phyloP scores from a whole-genome alignment of 2,113 vertebrate genomes.

The Lepisosteus osseus region DNA sequence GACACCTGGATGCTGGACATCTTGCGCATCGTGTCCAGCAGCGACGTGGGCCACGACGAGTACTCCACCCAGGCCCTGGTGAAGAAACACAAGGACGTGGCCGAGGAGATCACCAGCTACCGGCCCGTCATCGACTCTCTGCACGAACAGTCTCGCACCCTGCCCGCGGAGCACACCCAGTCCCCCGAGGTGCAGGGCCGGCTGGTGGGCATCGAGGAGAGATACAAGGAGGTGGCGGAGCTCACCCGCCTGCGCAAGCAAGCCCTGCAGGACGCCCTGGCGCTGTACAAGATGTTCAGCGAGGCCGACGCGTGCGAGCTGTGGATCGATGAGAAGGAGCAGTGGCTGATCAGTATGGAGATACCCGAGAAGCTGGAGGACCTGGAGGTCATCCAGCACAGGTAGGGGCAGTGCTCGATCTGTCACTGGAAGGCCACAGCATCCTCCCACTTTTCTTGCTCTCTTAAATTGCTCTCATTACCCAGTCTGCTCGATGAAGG shows the following conservation, averaged over 20 bases:
- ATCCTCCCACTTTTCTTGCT: too few species aligned
- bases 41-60: constrained; percentile 88
- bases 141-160: constrained; percentile 75
- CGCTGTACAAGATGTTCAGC: constrained; percentile 91
- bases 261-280: constrained; percentile 91
- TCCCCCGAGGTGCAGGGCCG: constrained; percentile 75
- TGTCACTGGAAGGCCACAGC: too few species aligned
- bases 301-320: constrained; percentile 90
- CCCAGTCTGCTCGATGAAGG: too few species aligned
- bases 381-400: constrained; percentile 95
- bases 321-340: constrained; percentile 97
- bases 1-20: constrained; percentile 92
- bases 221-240: constrained; percentile 86
- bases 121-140: constrained; percentile 81
- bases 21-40: constrained; percentile 87
- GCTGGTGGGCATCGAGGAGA: constrained; percentile 88
- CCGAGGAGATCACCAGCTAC: constrained; percentile 84
- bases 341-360: constrained; percentile 93
- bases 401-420: constrained; percentile 59
- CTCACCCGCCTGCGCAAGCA: constrained; percentile 87
- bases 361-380: constrained; percentile 97
- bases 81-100: constrained; percentile 90
- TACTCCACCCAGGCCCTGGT: constrained; percentile 93
- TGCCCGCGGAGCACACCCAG: constrained; percentile 65
- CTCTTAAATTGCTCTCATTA: too few species aligned